A percentile compares a stretch with the other conserved stretches of the same genome.
Conservation (phyloP, 2,113 vertebrate species). For the Hydropotes inermis region DNA sequence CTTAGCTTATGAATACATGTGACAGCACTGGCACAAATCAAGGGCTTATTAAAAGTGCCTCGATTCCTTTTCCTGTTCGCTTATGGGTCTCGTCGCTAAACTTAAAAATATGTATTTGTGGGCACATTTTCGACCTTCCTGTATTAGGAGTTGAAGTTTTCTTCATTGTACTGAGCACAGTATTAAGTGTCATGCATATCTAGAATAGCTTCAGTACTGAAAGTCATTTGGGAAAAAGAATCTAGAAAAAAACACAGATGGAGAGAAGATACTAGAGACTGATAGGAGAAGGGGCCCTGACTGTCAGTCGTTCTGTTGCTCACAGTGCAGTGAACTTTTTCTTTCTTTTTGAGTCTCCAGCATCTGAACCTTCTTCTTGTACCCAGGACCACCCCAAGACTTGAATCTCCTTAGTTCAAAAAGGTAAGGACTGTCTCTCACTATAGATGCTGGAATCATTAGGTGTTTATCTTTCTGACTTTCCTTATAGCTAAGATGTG, state of each 20-base stretch:
- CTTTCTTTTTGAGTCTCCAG: background rate
- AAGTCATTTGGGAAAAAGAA: background rate
- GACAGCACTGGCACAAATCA: background rate
- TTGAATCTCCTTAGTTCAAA: background rate
- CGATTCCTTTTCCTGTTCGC: background rate
- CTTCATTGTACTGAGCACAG: background rate
- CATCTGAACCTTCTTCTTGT: background rate
- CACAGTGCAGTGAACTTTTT: fast-evolving
- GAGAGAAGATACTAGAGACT: fast-evolving
- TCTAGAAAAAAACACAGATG: background rate
- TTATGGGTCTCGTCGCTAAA: background rate
- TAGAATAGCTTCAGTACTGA: background rate
- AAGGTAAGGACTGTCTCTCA: background rate
- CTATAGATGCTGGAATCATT: background rate
- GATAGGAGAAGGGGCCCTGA: fast-evolving
- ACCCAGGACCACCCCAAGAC: background rate
- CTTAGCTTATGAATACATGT: fast-evolving
- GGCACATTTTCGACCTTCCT: background rate
- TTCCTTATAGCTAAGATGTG: background rate
- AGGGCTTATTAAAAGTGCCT: background rate
- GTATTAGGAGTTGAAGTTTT: background rate
- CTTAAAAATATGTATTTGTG: background rate
- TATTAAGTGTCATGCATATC: fast-evolving
- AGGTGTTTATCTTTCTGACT: background rate
- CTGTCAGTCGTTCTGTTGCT: fast-evolving